A percentile compares a stretch with the other conserved stretches of the same genome.
These are phyloP conservation scores for Hirtodrosophila cameraria DNA, from an alignment of 2,888 invertebrate genomes.

Conservation along the genomic window DNA sequence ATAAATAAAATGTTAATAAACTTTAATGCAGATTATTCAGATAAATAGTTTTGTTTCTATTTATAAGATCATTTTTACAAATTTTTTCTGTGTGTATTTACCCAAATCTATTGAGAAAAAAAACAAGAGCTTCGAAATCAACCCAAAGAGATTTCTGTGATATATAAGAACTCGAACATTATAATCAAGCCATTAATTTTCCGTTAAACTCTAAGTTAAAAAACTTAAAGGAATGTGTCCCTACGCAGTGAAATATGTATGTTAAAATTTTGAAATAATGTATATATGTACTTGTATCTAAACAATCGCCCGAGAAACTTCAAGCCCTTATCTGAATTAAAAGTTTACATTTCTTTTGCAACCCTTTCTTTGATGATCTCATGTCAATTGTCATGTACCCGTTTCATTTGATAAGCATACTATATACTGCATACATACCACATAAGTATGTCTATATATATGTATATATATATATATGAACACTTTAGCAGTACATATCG, in stretches of 20 bases:
- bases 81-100: too few species aligned
- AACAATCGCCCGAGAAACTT: not conserved
- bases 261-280: not conserved
- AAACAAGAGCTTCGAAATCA: too few species aligned
- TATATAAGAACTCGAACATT: too few species aligned
- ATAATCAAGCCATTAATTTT: too few species aligned
- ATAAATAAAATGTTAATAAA: too few species aligned
- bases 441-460: conserved; percentile 6
- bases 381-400: conserved; percentile 62
- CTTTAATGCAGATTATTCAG: too few species aligned
- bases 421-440: conserved; percentile 9
- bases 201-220: too few species aligned
- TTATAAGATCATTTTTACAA: too few species aligned
- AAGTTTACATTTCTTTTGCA: conserved; percentile 1
- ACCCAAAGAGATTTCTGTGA: too few species aligned
- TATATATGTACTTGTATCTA: not conserved
- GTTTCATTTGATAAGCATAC: conserved; percentile 41
- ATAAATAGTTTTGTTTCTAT: too few species aligned
- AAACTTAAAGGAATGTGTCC: not conserved
- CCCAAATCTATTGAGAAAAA: too few species aligned
- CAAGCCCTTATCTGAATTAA: not conserved
- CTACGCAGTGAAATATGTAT: not conserved
- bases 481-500: conserved; percentile 69
- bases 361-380: conserved; percentile 53
- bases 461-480: conserved; percentile 27